A percentile compares a stretch with the other conserved stretches of the same genome.
phyloP scores from a whole-genome alignment of 2,888 invertebrate species.

The Drosophila anomelani region DNA sequence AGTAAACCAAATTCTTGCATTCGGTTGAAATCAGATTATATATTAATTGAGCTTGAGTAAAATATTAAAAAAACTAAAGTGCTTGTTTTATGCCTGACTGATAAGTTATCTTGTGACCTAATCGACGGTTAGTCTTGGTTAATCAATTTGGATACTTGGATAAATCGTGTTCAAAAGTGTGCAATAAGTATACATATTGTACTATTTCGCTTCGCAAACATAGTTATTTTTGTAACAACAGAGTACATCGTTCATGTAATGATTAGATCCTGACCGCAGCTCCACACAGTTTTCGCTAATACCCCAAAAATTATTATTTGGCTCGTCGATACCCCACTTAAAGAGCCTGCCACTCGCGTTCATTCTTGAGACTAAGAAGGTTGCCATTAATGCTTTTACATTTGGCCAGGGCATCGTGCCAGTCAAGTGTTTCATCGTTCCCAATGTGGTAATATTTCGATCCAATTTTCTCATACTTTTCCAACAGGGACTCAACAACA shows the following conservation, averaged over 20 bases:
- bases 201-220: background rate
- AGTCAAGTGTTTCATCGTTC: background rate
- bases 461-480: background rate
- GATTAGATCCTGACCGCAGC: background rate
- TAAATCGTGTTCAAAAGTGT: background rate
- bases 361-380: background rate
- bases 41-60: background rate
- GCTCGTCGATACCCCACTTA: background rate
- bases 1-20: constrained; percentile 29
- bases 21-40: background rate
- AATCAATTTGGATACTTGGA: background rate
- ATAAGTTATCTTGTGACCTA: background rate
- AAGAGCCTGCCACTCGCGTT: background rate
- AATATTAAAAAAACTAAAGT: background rate
- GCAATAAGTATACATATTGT: too few species aligned
- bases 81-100: background rate
- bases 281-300: background rate
- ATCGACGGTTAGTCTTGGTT: too few species aligned
- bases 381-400: background rate
- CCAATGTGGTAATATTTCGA: background rate
- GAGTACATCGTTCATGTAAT: background rate
- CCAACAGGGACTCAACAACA: background rate
- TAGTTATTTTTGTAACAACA: background rate
- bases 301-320: background rate
- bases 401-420: background rate